Evolutionary conservation across 2,888 invertebrate species (phyloP).

Genomic region (Phragmatobia fuliginosa): DNA sequence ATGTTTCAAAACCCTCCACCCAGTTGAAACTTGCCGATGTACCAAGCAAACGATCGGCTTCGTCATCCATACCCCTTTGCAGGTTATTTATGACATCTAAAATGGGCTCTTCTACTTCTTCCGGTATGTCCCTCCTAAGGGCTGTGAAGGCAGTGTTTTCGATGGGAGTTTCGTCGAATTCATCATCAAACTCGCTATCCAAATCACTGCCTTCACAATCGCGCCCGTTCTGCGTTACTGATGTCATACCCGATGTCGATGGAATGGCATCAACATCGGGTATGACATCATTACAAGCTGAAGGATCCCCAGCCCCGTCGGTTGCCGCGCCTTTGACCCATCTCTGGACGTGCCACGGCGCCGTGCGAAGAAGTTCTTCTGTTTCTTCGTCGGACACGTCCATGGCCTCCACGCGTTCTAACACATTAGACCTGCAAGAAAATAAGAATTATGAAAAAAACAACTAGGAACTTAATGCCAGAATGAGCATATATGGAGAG

Average conservation of each 20-base stretch:
- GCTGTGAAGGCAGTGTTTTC: slow-evolving; percentile 10
- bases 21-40: slow-evolving; percentile 22
- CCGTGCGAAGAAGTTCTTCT: background rate
- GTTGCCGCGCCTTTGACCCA: background rate
- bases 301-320: background rate
- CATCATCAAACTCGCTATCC: too few species aligned
- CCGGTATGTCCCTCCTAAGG: slow-evolving; percentile 25
- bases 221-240: background rate
- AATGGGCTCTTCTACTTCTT: slow-evolving; percentile 35
- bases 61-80: slow-evolving; percentile 42
- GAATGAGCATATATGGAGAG: too few species aligned
- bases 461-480: too few species aligned
- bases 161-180: slow-evolving; percentile 18
- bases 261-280: slow-evolving; percentile 4
- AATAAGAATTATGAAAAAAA: too few species aligned
- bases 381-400: slow-evolving; percentile 9
- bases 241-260: slow-evolving; percentile 13
- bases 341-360: slow-evolving; percentile 1
- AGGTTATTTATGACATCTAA: slow-evolving; percentile 21
- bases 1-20: too few species aligned
- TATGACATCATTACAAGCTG: too few species aligned
- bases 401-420: background rate
- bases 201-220: slow-evolving; percentile 26
- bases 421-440: background rate
- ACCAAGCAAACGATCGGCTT: slow-evolving; percentile 24